A percentile compares a stretch with the other conserved stretches of the same genome.
These are phyloP conservation scores for Decapterus maruadsi DNA, from an alignment of 2,797 vertebrate genomes.

Conservation along the genomic window DNA sequence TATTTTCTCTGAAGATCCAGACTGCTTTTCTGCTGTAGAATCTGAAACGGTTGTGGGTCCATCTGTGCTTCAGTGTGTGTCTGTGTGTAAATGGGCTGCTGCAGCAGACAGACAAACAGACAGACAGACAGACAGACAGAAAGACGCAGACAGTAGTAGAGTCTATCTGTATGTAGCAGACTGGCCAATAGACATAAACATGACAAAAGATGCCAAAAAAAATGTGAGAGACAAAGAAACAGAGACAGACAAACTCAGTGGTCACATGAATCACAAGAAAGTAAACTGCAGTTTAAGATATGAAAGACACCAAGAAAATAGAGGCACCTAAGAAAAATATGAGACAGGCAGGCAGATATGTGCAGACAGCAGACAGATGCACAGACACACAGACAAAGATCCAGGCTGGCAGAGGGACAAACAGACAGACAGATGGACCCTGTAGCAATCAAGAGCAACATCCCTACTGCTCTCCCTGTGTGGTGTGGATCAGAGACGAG, in stretches of 20 bases:
- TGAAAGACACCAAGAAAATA: constrained; percentile 7
- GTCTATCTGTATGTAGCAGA: not conserved
- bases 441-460: constrained; percentile 63
- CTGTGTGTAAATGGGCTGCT: constrained; percentile 4
- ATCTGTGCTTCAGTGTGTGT: constrained; percentile 7
- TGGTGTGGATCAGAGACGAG: constrained; percentile 59
- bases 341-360: constrained; percentile 41
- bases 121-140: constrained; percentile 24
- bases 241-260: not conserved
- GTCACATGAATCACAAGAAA: not conserved
- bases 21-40: constrained; percentile 12
- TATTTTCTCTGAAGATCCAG: not conserved
- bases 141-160: constrained; percentile 12
- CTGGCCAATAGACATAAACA: not conserved
- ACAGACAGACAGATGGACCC: constrained; percentile 65
- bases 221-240: not conserved
- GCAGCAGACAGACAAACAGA: constrained; percentile 17
- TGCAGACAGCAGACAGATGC: constrained; percentile 55
- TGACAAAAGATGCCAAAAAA: not conserved
- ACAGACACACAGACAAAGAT: constrained; percentile 52
- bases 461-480: constrained; percentile 58
- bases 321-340: constrained; percentile 26
- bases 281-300: constrained; percentile 22
- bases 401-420: constrained; percentile 31
- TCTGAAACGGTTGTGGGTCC: constrained; percentile 6